Evolutionary conservation across 2,888 invertebrate species (phyloP).

Genomic region (Hydraecia micacea): DNA sequence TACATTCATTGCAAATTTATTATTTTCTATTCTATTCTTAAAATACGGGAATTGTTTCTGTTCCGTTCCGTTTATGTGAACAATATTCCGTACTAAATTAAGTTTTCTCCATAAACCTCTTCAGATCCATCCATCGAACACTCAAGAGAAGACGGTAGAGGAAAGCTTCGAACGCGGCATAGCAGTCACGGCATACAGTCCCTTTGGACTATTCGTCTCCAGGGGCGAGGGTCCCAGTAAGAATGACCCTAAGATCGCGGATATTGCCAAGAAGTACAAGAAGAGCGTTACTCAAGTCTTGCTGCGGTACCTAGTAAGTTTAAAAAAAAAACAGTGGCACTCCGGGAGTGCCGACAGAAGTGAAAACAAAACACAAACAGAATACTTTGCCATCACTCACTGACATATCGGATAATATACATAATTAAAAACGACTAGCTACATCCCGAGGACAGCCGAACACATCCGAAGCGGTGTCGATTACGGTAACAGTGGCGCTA

Average conservation of each 20-base stretch:
- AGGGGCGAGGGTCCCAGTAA: constrained; percentile 80
- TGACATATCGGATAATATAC: too few relatives aligned
- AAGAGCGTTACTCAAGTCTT: constrained; percentile 92
- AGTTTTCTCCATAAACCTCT: neutral
- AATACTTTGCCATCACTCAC: too few relatives aligned
- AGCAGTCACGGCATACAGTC: constrained; percentile 92
- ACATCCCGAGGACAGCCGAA: too few relatives aligned
- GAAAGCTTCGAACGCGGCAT: constrained; percentile 92
- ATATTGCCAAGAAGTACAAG: constrained; percentile 91
- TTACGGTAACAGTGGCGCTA: too few relatives aligned
- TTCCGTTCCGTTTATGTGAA: neutral
- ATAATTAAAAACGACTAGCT: too few relatives aligned
- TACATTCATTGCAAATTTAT: too few relatives aligned
- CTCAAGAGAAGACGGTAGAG: constrained; percentile 92
- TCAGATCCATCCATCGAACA: constrained; percentile 92
- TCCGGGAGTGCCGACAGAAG: too few relatives aligned
- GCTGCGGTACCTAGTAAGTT: constrained; percentile 91
- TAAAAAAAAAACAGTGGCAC: too few relatives aligned
- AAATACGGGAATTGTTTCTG: too few relatives aligned
- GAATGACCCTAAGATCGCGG: constrained; percentile 88
- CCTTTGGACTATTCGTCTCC: constrained; percentile 75
- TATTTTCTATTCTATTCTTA: too few relatives aligned
- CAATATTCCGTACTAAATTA: neutral
- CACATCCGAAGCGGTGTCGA: too few relatives aligned
- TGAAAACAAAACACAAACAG: too few relatives aligned